These are phyloP conservation scores for Apodemia mormo DNA, from an alignment of 2,888 invertebrate species.

Conservation along the genomic window DNA sequence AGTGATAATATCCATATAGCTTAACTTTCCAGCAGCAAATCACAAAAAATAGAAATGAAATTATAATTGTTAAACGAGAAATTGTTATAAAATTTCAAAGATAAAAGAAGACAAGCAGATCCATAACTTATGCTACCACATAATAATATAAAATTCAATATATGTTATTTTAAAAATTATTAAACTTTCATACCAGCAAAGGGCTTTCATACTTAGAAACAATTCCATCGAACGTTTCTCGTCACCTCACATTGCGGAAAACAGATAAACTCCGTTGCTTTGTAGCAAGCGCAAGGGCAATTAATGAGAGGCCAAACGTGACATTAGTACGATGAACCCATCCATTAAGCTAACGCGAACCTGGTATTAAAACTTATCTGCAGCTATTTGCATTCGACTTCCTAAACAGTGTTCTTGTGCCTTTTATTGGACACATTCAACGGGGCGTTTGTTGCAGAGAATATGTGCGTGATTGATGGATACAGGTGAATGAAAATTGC, in stretches of 20 bases:
- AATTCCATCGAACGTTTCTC: constrained; percentile 34
- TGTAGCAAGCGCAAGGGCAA: constrained; percentile 61
- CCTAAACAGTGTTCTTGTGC: constrained; percentile 64
- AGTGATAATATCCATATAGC: no score
- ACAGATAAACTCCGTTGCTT: constrained; percentile 68
- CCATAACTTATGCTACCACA: no score
- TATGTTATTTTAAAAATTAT: not conserved
- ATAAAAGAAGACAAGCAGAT: no score
- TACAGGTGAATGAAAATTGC: constrained; percentile 41
- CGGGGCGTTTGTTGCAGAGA: constrained; percentile 38
- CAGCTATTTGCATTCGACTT: constrained; percentile 77
- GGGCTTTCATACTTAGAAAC: constrained; percentile 5
- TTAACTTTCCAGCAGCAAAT: no score
- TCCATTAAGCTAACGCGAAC: constrained; percentile 67
- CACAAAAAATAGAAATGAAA: no score
- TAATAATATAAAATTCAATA: not conserved
- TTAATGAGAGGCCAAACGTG: constrained; percentile 79
- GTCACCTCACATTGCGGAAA: constrained; percentile 45
- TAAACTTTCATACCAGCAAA: constrained; percentile 2
- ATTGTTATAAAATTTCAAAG: no score
- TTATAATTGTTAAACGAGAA: no score
- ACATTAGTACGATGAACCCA: constrained; percentile 75
- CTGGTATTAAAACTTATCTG: constrained; percentile 79
- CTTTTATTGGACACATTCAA: constrained; percentile 43
- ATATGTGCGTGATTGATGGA: constrained; percentile 43